phyloP scores from a whole-genome alignment of 2,888 invertebrate genomes.

The Spodoptera picta region DNA sequence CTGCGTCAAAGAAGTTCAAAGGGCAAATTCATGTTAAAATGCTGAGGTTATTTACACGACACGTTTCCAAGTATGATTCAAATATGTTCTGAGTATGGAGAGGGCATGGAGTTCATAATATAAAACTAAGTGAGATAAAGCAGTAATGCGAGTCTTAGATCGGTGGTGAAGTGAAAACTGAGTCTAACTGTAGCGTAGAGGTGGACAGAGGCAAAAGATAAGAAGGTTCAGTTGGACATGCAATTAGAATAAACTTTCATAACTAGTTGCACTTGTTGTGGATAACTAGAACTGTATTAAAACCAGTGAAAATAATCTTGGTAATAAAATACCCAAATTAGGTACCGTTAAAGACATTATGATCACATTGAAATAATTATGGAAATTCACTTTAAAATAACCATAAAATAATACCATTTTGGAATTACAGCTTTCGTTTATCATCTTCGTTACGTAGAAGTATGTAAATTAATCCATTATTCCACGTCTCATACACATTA shows the following conservation, averaged over 20 bases:
- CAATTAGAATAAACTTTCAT: too few relatives aligned
- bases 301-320: neutral
- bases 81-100: neutral
- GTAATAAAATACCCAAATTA: neutral
- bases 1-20: conserved; percentile 13
- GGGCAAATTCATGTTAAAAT: neutral
- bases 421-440: neutral
- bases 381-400: neutral
- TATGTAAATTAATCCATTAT: conserved; percentile 20
- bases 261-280: too few relatives aligned
- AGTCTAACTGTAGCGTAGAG: too few relatives aligned
- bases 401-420: neutral
- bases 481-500: conserved; percentile 10
- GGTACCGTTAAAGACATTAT: too few relatives aligned
- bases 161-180: too few relatives aligned
- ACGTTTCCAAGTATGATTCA: too few relatives aligned
- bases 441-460: neutral
- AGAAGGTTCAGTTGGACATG: too few relatives aligned
- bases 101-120: neutral
- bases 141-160: too few relatives aligned
- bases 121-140: too few relatives aligned
- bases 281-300: too few relatives aligned
- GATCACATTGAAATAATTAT: neutral
- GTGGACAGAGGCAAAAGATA: too few relatives aligned
- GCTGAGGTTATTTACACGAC: too few relatives aligned